Conservation (phyloP, 2,888 invertebrate species). For the Carcina quercana region DNA sequence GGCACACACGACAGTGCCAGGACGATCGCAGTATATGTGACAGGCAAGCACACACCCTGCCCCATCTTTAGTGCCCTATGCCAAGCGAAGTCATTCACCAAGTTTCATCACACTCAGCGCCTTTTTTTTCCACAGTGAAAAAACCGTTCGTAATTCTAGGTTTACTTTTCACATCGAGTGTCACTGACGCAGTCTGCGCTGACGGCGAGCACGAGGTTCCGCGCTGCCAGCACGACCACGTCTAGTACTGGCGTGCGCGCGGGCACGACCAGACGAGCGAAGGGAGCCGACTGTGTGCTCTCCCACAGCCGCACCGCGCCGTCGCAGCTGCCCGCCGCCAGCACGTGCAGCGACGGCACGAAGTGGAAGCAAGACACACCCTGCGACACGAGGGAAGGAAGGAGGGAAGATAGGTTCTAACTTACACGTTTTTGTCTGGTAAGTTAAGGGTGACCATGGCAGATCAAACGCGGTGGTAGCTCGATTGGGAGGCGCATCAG, state of each 20-base stretch:
- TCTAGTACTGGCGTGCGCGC: slow-evolving; percentile 14
- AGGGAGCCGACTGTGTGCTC: slow-evolving; percentile 37
- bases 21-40: too few species aligned
- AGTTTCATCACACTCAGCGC: background rate
- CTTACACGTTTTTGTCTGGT: too few species aligned
- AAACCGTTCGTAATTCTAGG: background rate
- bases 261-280: slow-evolving; percentile 31
- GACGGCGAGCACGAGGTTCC: slow-evolving; percentile 65
- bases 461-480: too few species aligned
- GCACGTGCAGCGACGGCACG: slow-evolving; percentile 54
- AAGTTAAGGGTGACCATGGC: too few species aligned
- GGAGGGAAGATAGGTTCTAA: too few species aligned
- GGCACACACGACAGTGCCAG: too few species aligned
- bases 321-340: slow-evolving; percentile 73
- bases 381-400: slow-evolving; percentile 43
- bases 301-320: slow-evolving; percentile 75
- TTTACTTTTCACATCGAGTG: background rate
- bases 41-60: too few species aligned
- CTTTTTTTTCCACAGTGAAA: background rate
- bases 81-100: background rate
- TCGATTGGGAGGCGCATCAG: too few species aligned
- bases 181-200: slow-evolving; percentile 71
- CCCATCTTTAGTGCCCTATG: too few species aligned
- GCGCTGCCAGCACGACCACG: slow-evolving; percentile 54
- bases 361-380: slow-evolving; percentile 75